Conservation (phyloP, 2,888 invertebrate genomes). For the Alsophila aescularia region DNA sequence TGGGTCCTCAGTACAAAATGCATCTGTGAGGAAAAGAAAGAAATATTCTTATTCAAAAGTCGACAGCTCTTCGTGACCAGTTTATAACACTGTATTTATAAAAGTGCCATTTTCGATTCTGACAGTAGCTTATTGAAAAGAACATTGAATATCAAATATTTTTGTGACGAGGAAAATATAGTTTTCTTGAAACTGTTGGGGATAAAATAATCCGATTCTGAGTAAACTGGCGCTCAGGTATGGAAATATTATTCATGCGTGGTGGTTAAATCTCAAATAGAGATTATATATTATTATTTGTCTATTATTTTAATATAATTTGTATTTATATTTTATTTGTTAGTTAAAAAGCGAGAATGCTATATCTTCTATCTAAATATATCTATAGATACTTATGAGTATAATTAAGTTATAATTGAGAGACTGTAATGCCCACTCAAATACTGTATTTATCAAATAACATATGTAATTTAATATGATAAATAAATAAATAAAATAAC, state of each 20-base stretch:
- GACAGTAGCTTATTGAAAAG: constrained; percentile 42
- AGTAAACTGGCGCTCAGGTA: not conserved
- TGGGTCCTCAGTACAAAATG: constrained; percentile 44
- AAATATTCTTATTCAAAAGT: constrained; percentile 77
- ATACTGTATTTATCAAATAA: no score
- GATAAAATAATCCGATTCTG: not conserved
- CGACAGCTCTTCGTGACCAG: constrained; percentile 67
- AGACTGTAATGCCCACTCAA: no score
- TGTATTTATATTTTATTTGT: no score
- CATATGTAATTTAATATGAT: no score
- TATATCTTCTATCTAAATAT: no score
- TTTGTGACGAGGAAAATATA: not conserved
- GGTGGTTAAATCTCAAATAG: not conserved
- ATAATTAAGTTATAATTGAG: no score
- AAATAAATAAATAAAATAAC: no score
- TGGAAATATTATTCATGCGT: not conserved
- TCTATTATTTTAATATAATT: no score
- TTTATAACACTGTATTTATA: constrained; percentile 49
- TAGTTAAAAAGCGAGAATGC: no score
- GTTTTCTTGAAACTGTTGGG: not conserved
- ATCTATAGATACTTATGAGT: no score
- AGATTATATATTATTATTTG: no score
- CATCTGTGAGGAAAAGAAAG: constrained; percentile 59
- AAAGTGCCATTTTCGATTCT: constrained; percentile 50
- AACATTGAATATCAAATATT: constrained; percentile 26